Evolutionary conservation across 2,113 vertebrate genomes (phyloP).

Genomic region (Dunckerocampus dactyliophorus): DNA sequence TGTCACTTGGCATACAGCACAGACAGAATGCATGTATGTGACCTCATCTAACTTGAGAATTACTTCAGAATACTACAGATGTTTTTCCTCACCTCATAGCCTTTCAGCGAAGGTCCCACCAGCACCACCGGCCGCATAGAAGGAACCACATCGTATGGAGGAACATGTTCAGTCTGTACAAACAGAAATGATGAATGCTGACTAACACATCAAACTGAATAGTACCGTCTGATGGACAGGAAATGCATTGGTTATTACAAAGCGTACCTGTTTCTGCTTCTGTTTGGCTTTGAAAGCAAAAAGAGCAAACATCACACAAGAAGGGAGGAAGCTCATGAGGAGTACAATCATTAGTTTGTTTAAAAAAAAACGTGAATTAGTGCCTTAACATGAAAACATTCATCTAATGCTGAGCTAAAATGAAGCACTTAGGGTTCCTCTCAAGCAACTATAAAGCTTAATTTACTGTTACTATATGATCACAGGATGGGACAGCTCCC

Average conservation of each 20-base stretch:
- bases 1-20: too few species aligned
- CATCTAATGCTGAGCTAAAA: neutral
- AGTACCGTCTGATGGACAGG: neutral
- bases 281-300: slow-evolving; percentile 75
- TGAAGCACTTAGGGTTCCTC: slow-evolving; percentile 2
- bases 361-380: neutral
- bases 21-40: neutral
- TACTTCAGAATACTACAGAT: neutral
- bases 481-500: neutral
- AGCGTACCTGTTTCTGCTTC: slow-evolving; percentile 79
- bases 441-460: neutral
- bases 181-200: neutral
- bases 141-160: slow-evolving; percentile 76
- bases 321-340: neutral
- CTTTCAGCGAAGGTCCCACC: slow-evolving; percentile 76
- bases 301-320: slow-evolving; percentile 44
- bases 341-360: neutral
- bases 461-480: neutral
- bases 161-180: slow-evolving; percentile 70
- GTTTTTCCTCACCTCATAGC: slow-evolving; percentile 68
- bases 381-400: slow-evolving; percentile 1
- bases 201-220: neutral
- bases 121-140: slow-evolving; percentile 76
- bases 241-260: neutral
- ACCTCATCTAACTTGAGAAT: slow-evolving; percentile 1